Base-by-base conservation (phyloP, 2,888 invertebrate genomes). In the Blera fallax region DNA sequence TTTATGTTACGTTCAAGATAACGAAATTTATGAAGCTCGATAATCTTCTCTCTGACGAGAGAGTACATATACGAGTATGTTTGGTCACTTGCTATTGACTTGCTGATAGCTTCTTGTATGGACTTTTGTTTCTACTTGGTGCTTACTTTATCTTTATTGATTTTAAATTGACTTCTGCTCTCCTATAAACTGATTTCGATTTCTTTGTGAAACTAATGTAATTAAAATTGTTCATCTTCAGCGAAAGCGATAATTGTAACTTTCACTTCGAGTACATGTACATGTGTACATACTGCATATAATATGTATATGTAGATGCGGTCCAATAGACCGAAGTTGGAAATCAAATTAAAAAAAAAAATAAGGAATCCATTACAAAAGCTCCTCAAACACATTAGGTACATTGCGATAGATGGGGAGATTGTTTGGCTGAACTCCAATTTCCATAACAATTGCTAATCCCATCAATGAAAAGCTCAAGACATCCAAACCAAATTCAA, bases 401-500 rank as follows among this genome's bases (percentile, higher is more conserved):
- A 40, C 8, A 11, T 40, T 0, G 3, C 40, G 14, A 34, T 34
- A 11, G 34, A 10, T 34, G 11, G 43, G 43, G 43, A 48, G 10
- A 1, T 21, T 18, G 1, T 21, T 18, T 48, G 48, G 48, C 37
- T 21, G 21, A 32, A 14, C 24, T 67, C 67, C 69, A 40, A 43
- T 29, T 56, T 37, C 54, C 14, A 24, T 18, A 16, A 37, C 78
- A 58, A 56, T 40, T 52, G 21, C 50, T 60, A 67, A 52, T 78
- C 79, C 34, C 45, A 83, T 83, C 79, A 83, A 83, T 73, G 83
- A 83, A 83, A 83, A 83, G 83, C 83, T 83, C 54, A 45, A 11
- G 24, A 40, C 40, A 11, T 37, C 34, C 45, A 18, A 34, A 79
- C 14, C 40, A 32, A 73, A 65, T 16, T 37, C 32, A 32, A 64